phyloP scores from a whole-genome alignment of 2,888 invertebrate genomes.

The Apamea sordens region DNA sequence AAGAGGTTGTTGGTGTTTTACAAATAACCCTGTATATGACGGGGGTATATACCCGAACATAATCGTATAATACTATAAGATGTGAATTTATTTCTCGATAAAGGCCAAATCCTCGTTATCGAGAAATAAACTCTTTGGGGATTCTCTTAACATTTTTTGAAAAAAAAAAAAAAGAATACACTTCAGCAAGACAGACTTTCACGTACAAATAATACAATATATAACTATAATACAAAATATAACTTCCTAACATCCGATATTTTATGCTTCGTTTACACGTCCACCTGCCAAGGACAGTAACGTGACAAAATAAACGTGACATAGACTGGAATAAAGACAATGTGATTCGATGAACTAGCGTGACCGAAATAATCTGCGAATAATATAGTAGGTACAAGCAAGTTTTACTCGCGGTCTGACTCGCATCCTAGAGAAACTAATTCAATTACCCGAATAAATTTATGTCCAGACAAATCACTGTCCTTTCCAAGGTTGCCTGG shows the following conservation, averaged over 20 bases:
- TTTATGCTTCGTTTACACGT: slow-evolving; percentile 12
- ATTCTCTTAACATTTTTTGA: too few relatives aligned
- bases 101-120: too few relatives aligned
- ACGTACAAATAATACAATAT: background rate
- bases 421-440: background rate
- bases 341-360: background rate
- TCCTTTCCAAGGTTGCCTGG: too few relatives aligned
- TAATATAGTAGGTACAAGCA: background rate
- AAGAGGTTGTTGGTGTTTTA: too few relatives aligned
- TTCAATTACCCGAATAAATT: background rate
- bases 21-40: too few relatives aligned
- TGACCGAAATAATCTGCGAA: background rate
- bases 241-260: background rate
- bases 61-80: too few relatives aligned
- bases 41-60: too few relatives aligned
- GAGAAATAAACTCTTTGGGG: background rate
- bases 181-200: background rate
- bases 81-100: too few relatives aligned
- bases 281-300: background rate
- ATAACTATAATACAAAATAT: too few relatives aligned
- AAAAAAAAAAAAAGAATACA: too few relatives aligned
- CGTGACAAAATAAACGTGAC: slow-evolving; percentile 18
- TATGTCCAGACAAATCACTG: too few relatives aligned
- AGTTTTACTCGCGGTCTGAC: background rate
- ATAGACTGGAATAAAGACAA: background rate